phyloP scores from a whole-genome alignment of 2,113 vertebrate species.

The Ibidorhyncha struthersii region DNA sequence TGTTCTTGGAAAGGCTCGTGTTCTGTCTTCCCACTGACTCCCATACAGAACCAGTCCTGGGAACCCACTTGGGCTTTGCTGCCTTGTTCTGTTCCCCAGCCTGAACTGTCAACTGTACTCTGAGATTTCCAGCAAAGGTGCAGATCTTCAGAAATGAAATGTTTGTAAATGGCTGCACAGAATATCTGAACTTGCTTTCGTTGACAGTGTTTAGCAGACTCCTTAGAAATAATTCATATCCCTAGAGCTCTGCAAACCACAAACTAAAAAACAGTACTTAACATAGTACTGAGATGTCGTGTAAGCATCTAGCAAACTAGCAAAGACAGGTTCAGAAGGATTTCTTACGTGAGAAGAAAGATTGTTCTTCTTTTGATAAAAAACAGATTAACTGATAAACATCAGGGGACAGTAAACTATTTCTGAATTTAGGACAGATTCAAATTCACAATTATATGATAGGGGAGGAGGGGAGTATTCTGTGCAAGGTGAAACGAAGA shows the following conservation, averaged over 20 bases:
- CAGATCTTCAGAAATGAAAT: background rate
- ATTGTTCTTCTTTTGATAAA: background rate
- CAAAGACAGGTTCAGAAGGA: background rate
- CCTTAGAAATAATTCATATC: background rate
- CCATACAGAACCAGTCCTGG: background rate
- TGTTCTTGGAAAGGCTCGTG: background rate
- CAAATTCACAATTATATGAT: background rate
- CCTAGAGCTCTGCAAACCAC: background rate
- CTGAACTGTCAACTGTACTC: background rate
- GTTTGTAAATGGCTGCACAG: background rate
- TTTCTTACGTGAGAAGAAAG: background rate
- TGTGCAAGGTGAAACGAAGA: background rate
- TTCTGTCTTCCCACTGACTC: background rate
- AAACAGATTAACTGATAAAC: background rate
- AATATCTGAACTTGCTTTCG: background rate
- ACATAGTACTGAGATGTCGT: background rate
- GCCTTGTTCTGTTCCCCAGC: background rate
- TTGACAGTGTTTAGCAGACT: background rate
- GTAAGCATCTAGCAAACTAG: background rate
- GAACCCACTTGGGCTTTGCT: background rate
- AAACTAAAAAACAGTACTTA: background rate
- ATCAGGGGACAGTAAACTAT: background rate
- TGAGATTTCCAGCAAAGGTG: background rate
- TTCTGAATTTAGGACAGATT: slow-evolving; percentile 24
- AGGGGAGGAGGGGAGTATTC: background rate